phyloP scores from a whole-genome alignment of 1,140 invertebrate genomes.

The Eubasilissa regina region DNA sequence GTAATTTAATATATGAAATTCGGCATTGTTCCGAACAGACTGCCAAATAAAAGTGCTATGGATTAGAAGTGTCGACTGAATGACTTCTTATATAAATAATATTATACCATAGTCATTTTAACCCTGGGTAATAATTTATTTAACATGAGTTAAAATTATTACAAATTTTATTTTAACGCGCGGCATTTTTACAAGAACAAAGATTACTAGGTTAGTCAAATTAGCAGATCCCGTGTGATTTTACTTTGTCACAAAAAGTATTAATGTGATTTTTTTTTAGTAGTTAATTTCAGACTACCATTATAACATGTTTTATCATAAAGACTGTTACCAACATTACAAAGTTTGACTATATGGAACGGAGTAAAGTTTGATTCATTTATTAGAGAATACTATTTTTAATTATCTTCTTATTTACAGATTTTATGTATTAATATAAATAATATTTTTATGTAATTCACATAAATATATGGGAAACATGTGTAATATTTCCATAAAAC shows the following conservation, averaged over 20 bases:
- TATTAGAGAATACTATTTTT: not conserved
- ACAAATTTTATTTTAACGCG: too few species aligned
- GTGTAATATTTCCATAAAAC: conserved; percentile 4
- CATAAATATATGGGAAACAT: not conserved
- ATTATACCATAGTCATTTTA: too few species aligned
- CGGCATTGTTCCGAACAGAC: conserved; percentile 13
- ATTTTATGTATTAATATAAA: not conserved
- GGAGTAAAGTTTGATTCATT: not conserved
- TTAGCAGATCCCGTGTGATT: too few species aligned
- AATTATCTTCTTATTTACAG: not conserved
- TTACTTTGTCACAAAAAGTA: not conserved
- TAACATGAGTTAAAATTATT: too few species aligned
- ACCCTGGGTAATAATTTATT: too few species aligned
- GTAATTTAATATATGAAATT: not conserved
- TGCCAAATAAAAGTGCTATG: conserved; percentile 34
- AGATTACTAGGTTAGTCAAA: too few species aligned
- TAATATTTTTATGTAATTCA: not conserved
- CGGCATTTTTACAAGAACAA: too few species aligned
- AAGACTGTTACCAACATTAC: not conserved
- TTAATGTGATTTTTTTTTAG: conserved; percentile 1
- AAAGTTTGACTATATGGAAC: too few species aligned
- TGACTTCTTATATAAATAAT: too few species aligned
- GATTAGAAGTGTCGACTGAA: not conserved
- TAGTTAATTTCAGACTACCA: too few species aligned
- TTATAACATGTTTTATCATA: conserved; percentile 11